Base-by-base conservation (phyloP, 1,140 invertebrate genomes). In the Philotrypesis tridentata region DNA sequence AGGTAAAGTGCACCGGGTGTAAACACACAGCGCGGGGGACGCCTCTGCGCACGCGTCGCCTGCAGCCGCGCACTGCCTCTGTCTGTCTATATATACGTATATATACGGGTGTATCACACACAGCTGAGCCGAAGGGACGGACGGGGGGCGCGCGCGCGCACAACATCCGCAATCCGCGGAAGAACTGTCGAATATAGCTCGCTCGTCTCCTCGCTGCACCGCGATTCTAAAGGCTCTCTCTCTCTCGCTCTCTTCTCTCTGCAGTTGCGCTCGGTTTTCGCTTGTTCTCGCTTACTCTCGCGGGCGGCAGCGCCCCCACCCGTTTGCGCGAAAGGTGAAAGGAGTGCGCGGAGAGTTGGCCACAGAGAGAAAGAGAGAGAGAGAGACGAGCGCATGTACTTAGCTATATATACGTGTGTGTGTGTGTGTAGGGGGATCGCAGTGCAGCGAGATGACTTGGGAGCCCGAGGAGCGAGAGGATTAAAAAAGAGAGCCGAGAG, bases 131-230 rank as follows among this genome's bases (percentile, higher is more conserved):
- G 14, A 17, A 11, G 67, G 37, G 31, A 70, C 3, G n/a, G 21
- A 3, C 4, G 67, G 37, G 31, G 9, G 29, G 37, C 63, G 63
- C 14, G 14, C 68, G 3, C 55, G 37, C 60, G 43, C 84, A 83
- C 85, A 82, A 86, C 85, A 87, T 88, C 87, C 87, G 85, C 86
- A 80, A 86, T 88, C 85, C 86, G 83, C 86, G 84, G 86, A 85
- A 88, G 85, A 86, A 88, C 87, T 87, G 87, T 86, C 86, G 82
- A 80, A 81, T 83, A 81, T 82, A 79, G 33, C 80, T 80, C 82
- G 70, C 80, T 82, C 86, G 81, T 84, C 48, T 85, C 83, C 80
- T 67, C 79, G n/a, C 74, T 48, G 29, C 61, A 14, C 29, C 33
- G 40, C 33, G 31, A 40, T 12, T 37, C 43, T 5, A 6, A 43